Evolutionary conservation across 1,140 invertebrate genomes (phyloP).

Genomic region (Dermatophagoides farinae): DNA sequence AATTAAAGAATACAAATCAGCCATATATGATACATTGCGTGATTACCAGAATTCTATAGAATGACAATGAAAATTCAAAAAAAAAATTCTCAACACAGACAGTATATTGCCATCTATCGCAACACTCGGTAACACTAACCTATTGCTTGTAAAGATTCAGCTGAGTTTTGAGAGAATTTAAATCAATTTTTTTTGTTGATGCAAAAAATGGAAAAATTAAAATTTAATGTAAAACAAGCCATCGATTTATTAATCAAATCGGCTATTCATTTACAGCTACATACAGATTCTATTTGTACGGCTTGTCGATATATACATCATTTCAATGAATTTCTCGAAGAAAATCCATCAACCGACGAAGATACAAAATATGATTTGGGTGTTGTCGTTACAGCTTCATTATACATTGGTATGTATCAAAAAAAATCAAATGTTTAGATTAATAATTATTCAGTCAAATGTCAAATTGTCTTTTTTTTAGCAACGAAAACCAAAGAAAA

Average conservation of each 20-base stretch:
- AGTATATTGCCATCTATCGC: no score
- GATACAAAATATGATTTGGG: background rate
- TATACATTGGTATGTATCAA: background rate
- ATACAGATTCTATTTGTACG: background rate
- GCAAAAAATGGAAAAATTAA: no score
- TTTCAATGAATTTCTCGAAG: background rate
- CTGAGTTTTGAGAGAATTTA: no score
- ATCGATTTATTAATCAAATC: background rate
- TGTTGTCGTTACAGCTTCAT: background rate
- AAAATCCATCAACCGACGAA: background rate
- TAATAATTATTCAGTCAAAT: background rate
- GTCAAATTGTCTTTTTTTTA: background rate
- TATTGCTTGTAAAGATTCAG: no score
- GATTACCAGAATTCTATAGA: no score
- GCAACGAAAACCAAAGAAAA: conserved; percentile 1
- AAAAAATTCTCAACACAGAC: no score
- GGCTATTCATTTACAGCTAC: conserved; percentile 1
- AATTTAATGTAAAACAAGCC: background rate
- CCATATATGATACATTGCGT: no score
- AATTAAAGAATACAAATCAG: no score
- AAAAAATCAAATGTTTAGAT: background rate
- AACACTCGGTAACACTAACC: no score
- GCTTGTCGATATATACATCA: conserved; percentile 4
- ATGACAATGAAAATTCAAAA: no score
- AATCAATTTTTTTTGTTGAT: no score